Evolutionary conservation across 2,113 vertebrate genomes (phyloP).

Genomic region (Stigmatopora nigra): DNA sequence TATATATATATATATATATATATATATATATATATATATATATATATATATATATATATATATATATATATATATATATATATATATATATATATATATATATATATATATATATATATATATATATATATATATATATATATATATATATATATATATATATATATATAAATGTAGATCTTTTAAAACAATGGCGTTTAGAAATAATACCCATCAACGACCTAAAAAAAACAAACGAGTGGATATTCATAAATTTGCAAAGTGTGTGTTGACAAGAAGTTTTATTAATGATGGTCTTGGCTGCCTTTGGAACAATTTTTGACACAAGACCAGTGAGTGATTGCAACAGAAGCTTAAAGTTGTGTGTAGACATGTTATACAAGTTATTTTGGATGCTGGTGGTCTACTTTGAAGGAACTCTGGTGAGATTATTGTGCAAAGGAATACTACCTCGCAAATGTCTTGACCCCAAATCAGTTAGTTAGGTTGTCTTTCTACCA

Average conservation of each 20-base stretch:
- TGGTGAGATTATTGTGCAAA: neutral
- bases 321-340: conserved; percentile 31
- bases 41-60: no score
- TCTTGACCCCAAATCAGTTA: conserved; percentile 37
- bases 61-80: no score
- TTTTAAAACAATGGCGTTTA: no score
- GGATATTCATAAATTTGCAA: conserved; percentile 11
- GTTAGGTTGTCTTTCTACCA: conserved; percentile 57
- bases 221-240: no score
- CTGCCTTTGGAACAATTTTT: conserved; percentile 7
- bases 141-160: no score
- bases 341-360: conserved; percentile 16
- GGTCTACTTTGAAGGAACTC: conserved; percentile 40
- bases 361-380: conserved; percentile 1
- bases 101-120: no score
- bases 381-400: conserved; percentile 19
- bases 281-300: conserved; percentile 26
- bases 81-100: no score
- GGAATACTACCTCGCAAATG: conserved; percentile 6
- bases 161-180: no score
- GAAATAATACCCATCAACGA: no score
- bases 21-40: no score
- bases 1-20: no score
- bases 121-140: no score
- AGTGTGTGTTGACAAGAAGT: conserved; percentile 21